These are phyloP conservation scores for Calidris pugnax DNA, from an alignment of 2,113 vertebrate species.

Conservation along the genomic window DNA sequence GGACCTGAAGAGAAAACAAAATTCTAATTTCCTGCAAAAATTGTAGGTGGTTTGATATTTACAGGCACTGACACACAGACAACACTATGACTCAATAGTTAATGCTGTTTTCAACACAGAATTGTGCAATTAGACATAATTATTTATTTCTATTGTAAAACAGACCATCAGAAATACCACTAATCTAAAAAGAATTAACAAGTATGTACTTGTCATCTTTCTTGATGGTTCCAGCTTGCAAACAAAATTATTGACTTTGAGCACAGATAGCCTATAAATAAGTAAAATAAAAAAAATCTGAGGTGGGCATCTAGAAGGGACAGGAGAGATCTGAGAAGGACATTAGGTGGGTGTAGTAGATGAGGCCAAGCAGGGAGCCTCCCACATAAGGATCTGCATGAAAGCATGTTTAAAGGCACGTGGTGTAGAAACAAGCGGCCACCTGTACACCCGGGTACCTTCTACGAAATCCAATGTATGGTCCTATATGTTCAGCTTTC, in stretches of 20 bases:
- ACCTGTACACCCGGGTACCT: background rate
- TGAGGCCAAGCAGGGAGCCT: background rate
- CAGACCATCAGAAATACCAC: background rate
- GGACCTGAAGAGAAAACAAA: background rate
- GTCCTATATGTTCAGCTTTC: background rate
- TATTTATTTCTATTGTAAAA: background rate
- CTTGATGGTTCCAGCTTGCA: background rate
- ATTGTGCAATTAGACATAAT: background rate
- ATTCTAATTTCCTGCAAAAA: background rate
- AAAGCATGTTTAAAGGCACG: background rate
- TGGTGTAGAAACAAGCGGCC: background rate
- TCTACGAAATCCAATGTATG: background rate
- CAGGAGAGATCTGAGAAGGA: background rate
- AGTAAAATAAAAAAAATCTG: background rate
- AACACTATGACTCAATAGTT: background rate
- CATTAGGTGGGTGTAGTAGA: background rate
- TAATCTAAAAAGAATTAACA: background rate
- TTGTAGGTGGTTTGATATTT: background rate
- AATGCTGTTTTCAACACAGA: background rate
- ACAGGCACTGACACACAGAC: background rate
- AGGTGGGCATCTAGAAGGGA: background rate
- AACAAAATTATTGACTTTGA: background rate
- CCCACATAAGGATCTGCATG: background rate
- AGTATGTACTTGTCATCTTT: background rate
- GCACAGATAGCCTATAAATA: background rate